phyloP scores from a whole-genome alignment of 2,888 invertebrate genomes.

The Drosophila tanythrix region DNA sequence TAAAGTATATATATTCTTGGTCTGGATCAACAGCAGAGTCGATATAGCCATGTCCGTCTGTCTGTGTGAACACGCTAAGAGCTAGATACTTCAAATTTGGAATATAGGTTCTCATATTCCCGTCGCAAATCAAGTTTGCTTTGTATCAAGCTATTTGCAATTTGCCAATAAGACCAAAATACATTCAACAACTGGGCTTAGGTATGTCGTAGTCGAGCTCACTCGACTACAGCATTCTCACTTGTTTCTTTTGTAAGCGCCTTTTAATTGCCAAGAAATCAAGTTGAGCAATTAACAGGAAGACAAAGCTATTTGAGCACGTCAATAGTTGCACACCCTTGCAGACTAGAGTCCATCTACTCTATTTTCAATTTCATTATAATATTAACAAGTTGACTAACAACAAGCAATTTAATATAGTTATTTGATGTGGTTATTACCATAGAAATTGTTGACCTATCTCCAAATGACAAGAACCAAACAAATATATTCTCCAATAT shows the following conservation, averaged over 20 bases:
- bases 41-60: too few relatives aligned
- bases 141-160: too few relatives aligned
- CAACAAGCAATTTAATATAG: background rate
- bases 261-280: slow-evolving; percentile 4
- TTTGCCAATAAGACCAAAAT: too few relatives aligned
- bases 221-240: too few relatives aligned
- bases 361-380: background rate
- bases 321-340: background rate
- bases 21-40: too few relatives aligned
- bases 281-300: background rate
- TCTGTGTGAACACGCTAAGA: too few relatives aligned
- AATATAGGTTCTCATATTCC: too few relatives aligned
- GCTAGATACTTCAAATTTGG: too few relatives aligned
- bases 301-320: background rate
- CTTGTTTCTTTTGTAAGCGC: background rate
- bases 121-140: too few relatives aligned
- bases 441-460: background rate
- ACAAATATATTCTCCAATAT: background rate
- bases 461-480: background rate
- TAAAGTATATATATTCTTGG: too few relatives aligned
- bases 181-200: too few relatives aligned
- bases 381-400: background rate
- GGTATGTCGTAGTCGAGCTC: too few relatives aligned
- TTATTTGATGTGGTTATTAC: background rate
- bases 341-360: background rate